Evolutionary conservation across 2,888 invertebrate genomes (phyloP), one percentile per base, ranked within the genome.

Genomic region (Parnassius mnemosyne): DNA sequence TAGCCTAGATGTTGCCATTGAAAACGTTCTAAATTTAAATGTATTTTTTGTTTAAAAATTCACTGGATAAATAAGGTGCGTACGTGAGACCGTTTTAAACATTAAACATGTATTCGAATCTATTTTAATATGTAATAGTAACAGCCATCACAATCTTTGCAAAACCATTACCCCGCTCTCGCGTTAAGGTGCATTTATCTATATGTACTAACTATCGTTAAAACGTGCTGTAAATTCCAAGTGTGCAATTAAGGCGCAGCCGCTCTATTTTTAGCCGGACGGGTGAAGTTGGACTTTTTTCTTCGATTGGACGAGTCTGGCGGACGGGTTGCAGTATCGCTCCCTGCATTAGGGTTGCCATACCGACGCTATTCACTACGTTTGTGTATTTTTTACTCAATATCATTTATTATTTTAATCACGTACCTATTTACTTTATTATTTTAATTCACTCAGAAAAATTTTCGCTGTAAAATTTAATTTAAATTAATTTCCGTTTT

Each of bases 161-260:
- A 69, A 53, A 62, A 67, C 63, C 69, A 69, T 69, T 68, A 72
- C 72, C 66, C 75, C 77, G 69, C 77, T 73, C 77, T 74, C 74
- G 73, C 76, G 74, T 75, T 76, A 69, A 71, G 71, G 63, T 71
- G 71, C 71, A 70, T 72, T 72, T 73, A 72, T 72, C 74, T 76
- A 65, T 72, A 71, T 73, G 70, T 69, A 71, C 74, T 68, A 73
- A 72, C 73, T 76, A 80, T 84, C 85, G 84, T 85, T 86, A 85
- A 83, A 81, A 79, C 78, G 80, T 79, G 83, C 79, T 81, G 84
- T 86, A 85, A 86, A 88, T 86, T 84, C 87, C 87, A 79, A 84
- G 80, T 77, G 75, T 79, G 84, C 85, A 81, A 87, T 87, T 87
- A 88, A 84, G 84, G 81, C 71, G 73, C 81, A 68, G 75, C 75